Evolutionary conservation across 2,797 vertebrate species (phyloP).

Genomic region (Macrochelys suwanniensis): DNA sequence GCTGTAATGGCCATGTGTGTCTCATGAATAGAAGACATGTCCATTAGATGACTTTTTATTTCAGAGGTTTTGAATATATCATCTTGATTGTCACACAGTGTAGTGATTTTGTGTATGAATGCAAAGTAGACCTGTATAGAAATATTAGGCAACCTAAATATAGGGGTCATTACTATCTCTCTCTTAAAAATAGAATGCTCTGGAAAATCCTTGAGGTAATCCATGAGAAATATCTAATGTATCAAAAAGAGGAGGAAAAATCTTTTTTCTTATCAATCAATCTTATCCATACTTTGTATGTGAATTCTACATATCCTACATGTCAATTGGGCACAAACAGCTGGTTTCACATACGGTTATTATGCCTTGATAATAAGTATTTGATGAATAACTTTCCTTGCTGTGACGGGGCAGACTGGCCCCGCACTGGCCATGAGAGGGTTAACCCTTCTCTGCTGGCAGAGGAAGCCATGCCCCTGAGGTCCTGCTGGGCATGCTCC

Average conservation of each 20-base stretch:
- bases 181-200: background rate
- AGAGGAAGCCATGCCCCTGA: too few relatives aligned
- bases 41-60: background rate
- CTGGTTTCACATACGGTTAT: background rate
- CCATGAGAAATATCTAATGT: background rate
- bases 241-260: background rate
- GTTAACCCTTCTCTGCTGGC: too few relatives aligned
- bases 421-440: too few relatives aligned
- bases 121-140: background rate
- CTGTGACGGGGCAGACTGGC: too few relatives aligned
- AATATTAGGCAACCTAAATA: background rate
- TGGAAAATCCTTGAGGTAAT: background rate
- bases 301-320: background rate
- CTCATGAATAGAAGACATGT: background rate
- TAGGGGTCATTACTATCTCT: background rate
- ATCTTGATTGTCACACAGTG: background rate
- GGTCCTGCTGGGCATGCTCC: too few relatives aligned
- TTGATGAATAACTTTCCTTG: conserved; percentile 43
- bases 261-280: background rate
- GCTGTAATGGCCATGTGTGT: background rate
- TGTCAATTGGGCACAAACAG: background rate
- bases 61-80: background rate
- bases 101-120: background rate
- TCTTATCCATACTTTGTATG: background rate
- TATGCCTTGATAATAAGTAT: conserved; percentile 19